Evolutionary conservation across 2,113 vertebrate species (phyloP).

Genomic region (Rhea americana): DNA sequence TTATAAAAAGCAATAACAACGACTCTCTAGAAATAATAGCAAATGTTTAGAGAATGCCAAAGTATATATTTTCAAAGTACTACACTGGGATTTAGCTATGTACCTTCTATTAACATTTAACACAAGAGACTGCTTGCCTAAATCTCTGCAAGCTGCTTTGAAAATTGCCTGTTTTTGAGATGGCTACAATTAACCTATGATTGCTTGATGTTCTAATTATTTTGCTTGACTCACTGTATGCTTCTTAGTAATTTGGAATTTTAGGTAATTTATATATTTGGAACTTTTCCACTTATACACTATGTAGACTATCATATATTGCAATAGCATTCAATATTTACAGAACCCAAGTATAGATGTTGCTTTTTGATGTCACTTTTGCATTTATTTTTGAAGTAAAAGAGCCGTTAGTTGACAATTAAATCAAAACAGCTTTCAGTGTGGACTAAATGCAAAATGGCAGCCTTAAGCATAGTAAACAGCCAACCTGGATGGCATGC

Average conservation of each 20-base stretch:
- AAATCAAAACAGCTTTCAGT: not conserved
- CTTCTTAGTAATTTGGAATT: not conserved
- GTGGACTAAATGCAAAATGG: not conserved
- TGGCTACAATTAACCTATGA: not conserved
- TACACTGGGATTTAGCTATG: not conserved
- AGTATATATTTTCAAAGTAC: not conserved
- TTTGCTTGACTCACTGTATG: not conserved
- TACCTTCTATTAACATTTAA: not conserved
- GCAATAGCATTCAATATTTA: not conserved
- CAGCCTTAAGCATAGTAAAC: not conserved
- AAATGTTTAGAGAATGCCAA: not conserved
- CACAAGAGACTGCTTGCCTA: not conserved
- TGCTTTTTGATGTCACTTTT: not conserved
- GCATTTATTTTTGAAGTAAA: not conserved
- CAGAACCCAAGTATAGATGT: not conserved
- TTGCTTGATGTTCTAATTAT: not conserved
- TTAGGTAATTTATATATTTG: not conserved
- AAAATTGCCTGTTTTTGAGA: not conserved
- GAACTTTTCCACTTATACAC: not conserved
- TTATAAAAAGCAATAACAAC: not conserved
- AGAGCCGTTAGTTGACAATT: not conserved
- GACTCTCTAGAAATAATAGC: not conserved
- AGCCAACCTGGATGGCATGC: not conserved
- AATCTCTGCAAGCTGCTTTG: not conserved
- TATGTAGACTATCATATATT: not conserved